A percentile compares a stretch with the other conserved stretches of the same genome.
phyloP scores from a whole-genome alignment of 2,888 invertebrate species.

The Rhingia campestris region DNA sequence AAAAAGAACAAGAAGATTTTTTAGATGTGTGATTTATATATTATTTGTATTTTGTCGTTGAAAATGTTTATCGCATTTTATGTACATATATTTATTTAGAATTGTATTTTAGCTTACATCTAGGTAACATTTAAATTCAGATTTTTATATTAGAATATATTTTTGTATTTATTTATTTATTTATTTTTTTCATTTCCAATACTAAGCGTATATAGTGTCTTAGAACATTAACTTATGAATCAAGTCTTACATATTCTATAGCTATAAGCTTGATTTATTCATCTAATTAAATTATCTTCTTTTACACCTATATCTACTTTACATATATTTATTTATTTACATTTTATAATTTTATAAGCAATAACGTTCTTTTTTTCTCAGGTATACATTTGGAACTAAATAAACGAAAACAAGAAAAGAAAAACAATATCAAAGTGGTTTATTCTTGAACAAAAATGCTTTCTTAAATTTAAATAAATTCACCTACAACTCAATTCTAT shows the following conservation, averaged over 20 bases:
- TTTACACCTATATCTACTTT: not conserved
- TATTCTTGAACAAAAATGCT: conserved; percentile 17
- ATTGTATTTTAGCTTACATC: conserved; percentile 23
- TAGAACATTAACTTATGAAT: conserved; percentile 39
- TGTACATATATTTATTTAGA: conserved; percentile 7
- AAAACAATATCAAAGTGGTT: conserved; percentile 66
- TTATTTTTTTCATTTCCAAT: conserved; percentile 28
- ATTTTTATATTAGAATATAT: conserved; percentile 42
- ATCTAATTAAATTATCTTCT: conserved; percentile 1
- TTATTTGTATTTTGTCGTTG: conserved; percentile 47
- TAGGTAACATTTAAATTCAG: conserved; percentile 45
- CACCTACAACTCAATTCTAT: conserved; percentile 1
- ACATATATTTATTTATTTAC: conserved; percentile 16
- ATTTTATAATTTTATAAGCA: not conserved
- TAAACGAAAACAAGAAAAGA: conserved; percentile 51
- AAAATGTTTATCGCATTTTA: conserved; percentile 42
- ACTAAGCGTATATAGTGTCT: conserved; percentile 63
- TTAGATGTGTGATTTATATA: not conserved
- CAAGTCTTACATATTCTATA: not conserved
- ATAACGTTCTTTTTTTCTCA: conserved; percentile 29
- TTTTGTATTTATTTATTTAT: conserved; percentile 23
- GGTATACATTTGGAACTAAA: conserved; percentile 47
- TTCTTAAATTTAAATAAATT: conserved; percentile 5
- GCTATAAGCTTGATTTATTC: not conserved
- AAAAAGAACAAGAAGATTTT: not conserved